phyloP scores from a whole-genome alignment of 2,888 invertebrate genomes.

The Phlogophora meticulosa region DNA sequence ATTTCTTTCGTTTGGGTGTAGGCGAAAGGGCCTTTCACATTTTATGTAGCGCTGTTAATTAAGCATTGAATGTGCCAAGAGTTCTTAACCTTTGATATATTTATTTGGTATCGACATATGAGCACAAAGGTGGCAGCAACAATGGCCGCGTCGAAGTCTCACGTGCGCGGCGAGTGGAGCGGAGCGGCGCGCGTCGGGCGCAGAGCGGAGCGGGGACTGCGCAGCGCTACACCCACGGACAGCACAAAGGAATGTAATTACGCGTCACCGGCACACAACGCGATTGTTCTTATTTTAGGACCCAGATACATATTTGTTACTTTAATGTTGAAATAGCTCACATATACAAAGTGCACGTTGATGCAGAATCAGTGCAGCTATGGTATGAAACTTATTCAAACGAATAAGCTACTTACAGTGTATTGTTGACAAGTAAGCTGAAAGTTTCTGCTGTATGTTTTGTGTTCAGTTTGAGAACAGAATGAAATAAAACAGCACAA shows the following conservation, averaged over 20 bases:
- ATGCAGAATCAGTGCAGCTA: not conserved
- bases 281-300: slow-evolving; percentile 75
- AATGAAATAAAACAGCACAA: slow-evolving; percentile 15
- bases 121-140: slow-evolving; percentile 61
- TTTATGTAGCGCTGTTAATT: slow-evolving; percentile 43
- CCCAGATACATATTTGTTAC: slow-evolving; percentile 23
- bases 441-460: slow-evolving; percentile 20
- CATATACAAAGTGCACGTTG: slow-evolving; percentile 6
- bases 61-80: slow-evolving; percentile 43
- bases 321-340: slow-evolving; percentile 26
- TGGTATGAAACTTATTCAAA: slow-evolving; percentile 15
- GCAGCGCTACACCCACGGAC: slow-evolving; percentile 64
- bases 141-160: slow-evolving; percentile 54
- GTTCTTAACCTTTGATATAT: slow-evolving; percentile 47
- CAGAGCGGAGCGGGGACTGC: slow-evolving; percentile 43
- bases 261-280: slow-evolving; percentile 80
- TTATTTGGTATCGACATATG: slow-evolving; percentile 63
- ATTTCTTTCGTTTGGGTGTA: slow-evolving; percentile 14
- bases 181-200: slow-evolving; percentile 29
- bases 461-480: not conserved
- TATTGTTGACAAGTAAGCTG: slow-evolving; percentile 9
- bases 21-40: slow-evolving; percentile 10
- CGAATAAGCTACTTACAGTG: slow-evolving; percentile 8
- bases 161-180: slow-evolving; percentile 43
- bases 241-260: slow-evolving; percentile 88